Base-by-base conservation (phyloP, 2,113 vertebrate species). In the Mola mola region DNA sequence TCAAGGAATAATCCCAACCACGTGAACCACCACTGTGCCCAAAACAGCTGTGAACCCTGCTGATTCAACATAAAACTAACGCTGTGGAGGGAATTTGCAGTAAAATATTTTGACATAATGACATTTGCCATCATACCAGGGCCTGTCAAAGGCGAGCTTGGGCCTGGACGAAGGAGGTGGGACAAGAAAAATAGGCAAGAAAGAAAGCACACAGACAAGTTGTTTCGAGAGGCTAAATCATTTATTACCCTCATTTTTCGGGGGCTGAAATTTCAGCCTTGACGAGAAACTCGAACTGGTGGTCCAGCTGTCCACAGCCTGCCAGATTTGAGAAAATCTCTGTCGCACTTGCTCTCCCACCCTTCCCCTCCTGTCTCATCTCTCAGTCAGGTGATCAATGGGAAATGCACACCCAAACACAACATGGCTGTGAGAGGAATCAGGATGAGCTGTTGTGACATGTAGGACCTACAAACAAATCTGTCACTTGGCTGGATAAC, bases 251-350 rank as follows among this genome's bases (percentile, higher is more conserved):
- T 80, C 58, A 58, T 88, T 91, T 88, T 88, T 84, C 68, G 77
- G 78, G 69, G 87, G 83, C 59, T 92, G 91, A 92, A 92, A 93
- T 93, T 91, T 91, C 92, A 92, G 86, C 86, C 89, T 83, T 51
- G 86, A 79, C 70, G 43, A 73, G 92, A 91, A 93, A 92, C 89
- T 86, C 62, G 79, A 91, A 91, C 87, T 67, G 28, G 47, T 17
- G 85, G 84, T 82, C 91, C 92, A 93, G 92, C 91, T 93, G 91
- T 90, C 87, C 53, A 60, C 85, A 85, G 81, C 75, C 79, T 85
- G 87, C 85, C 78, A 72, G 59, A 78, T 60, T 65, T 21, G 61
- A 79, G 79, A 67, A 78, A 84, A 70, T 66, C 68, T 76, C 80
- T 60, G 53, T 57, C 16, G 42, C 78, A 72, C 71, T 65, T 69